Percentiles rank a stretch among this genome's conserved stretches.
Conservation (phyloP, 2,113 vertebrate species). For the Rattus rattus region DNA sequence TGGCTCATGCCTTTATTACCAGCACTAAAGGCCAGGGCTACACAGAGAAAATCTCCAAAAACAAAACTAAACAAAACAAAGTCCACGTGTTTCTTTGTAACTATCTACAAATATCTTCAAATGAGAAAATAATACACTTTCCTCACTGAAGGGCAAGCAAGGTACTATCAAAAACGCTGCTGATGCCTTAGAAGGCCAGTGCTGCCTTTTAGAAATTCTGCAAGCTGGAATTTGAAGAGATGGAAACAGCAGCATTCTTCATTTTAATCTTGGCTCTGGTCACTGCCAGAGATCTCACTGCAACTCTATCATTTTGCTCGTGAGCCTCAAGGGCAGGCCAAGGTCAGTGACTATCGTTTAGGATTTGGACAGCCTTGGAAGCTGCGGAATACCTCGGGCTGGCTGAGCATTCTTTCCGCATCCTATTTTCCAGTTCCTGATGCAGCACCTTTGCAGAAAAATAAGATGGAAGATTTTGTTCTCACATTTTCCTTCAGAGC, state of each 20-base stretch:
- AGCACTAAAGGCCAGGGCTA: not conserved
- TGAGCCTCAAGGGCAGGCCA: slow-evolving; percentile 65
- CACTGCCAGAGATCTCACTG: not conserved
- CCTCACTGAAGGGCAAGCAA: not conserved
- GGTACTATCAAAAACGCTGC: not conserved
- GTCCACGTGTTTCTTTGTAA: not conserved
- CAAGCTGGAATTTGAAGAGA: not conserved
- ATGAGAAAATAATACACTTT: not conserved
- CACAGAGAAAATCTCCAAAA: not conserved
- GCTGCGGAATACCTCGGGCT: not conserved
- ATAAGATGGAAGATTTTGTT: slow-evolving; percentile 34
- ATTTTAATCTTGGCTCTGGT: slow-evolving; percentile 39
- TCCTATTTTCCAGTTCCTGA: slow-evolving; percentile 38
- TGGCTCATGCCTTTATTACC: not conserved
- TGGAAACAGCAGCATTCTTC: slow-evolving; percentile 21
- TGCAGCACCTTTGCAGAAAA: slow-evolving; percentile 7
- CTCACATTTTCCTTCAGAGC: slow-evolving; percentile 50
- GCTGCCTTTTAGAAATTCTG: not conserved
- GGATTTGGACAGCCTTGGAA: not conserved
- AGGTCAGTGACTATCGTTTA: slow-evolving; percentile 71
- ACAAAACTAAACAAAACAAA: not conserved
- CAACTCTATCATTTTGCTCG: slow-evolving; percentile 13
- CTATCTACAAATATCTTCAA: not conserved
- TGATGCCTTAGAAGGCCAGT: not conserved
- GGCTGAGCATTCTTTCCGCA: not conserved